Conservation (phyloP, 2,888 invertebrate species). For the Morpho achilles region DNA sequence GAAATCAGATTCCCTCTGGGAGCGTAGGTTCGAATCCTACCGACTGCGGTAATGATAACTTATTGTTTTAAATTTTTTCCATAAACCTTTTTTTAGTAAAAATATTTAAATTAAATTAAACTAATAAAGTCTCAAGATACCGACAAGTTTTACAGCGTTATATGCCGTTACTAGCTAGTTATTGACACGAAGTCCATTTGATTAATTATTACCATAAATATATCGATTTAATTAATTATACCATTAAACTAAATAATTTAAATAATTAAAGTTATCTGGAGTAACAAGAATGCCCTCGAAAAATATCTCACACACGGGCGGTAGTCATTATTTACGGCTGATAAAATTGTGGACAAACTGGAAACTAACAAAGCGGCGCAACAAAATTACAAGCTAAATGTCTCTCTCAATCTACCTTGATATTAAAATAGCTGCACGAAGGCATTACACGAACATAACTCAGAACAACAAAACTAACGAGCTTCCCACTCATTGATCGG, state of each 20-base stretch:
- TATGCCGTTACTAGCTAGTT: too few species aligned
- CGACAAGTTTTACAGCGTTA: too few species aligned
- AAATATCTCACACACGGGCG: not conserved
- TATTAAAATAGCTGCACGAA: slow-evolving; percentile 27
- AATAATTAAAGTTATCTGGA: too few species aligned
- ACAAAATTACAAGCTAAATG: slow-evolving; percentile 27
- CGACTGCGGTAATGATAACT: slow-evolving; percentile 80
- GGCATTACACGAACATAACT: slow-evolving; percentile 27
- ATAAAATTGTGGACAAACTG: slow-evolving; percentile 15
- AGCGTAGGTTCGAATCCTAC: slow-evolving; percentile 95
- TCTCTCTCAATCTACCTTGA: slow-evolving; percentile 23
- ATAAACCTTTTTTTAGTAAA: not conserved
- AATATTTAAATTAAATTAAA: not conserved
- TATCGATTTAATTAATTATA: too few species aligned
- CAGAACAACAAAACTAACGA: slow-evolving; percentile 44
- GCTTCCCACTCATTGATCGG: slow-evolving; percentile 49
- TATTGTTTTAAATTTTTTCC: not conserved
- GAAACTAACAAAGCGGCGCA: slow-evolving; percentile 20
- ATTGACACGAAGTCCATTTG: too few species aligned
- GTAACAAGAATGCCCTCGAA: too few species aligned
- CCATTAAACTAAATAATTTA: too few species aligned
- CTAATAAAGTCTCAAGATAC: too few species aligned
- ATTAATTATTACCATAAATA: too few species aligned
- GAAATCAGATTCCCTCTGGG: slow-evolving; percentile 95
- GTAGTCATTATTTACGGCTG: slow-evolving; percentile 6